Evolutionary conservation across 2,888 invertebrate species (phyloP), one percentile per base, ranked within the genome.

Genomic region (Helicoverpa assulta): DNA sequence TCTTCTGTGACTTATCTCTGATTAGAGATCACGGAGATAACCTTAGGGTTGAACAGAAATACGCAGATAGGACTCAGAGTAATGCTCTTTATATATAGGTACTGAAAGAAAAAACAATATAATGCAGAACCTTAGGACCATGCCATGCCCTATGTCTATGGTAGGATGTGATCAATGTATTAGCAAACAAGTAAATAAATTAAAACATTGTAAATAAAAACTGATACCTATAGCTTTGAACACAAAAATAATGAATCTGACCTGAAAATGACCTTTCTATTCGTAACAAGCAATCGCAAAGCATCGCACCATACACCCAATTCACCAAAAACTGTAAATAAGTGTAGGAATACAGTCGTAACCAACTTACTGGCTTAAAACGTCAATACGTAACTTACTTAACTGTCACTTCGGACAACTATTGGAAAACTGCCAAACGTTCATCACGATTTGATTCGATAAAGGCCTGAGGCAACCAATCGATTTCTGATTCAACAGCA

Each of bases 371-470:
- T 40, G 64, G 52, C 69, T 72, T 64, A 52, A 73, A 71, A 53
- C 63, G 72, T 73, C 82, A 82, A 68, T 70, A 76, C 59, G 37
- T 66, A 80, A 75, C 63, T 52, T 64, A 72, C 62, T 68, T 72
- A 71, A 67, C 76, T 71, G 81, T 76, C 81, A 73, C 75, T 71
- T 57, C 64, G 56, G 50, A 67, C 72, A 71, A 69, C 54, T 60
- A 66, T 70, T 81, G 81, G 81, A 67, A 62, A 61, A 69, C 65
- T 76, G 81, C 81, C 81, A 82, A 79, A 67, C 58, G 53, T 73
- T 76, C 65, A 70, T 80, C 70, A 70, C 54, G 57, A 43, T 55
- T 58, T 67, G 73, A 79, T 76, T 73, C 79, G 67, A 70, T 80
- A 70, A 57, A 63, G 47, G 51, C 57, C 76, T 54, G 53, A 54